Evolutionary conservation across 2,113 vertebrate species (phyloP), one percentile per base, ranked within the genome.

Genomic region (Phalacrocorax brasilianus): DNA sequence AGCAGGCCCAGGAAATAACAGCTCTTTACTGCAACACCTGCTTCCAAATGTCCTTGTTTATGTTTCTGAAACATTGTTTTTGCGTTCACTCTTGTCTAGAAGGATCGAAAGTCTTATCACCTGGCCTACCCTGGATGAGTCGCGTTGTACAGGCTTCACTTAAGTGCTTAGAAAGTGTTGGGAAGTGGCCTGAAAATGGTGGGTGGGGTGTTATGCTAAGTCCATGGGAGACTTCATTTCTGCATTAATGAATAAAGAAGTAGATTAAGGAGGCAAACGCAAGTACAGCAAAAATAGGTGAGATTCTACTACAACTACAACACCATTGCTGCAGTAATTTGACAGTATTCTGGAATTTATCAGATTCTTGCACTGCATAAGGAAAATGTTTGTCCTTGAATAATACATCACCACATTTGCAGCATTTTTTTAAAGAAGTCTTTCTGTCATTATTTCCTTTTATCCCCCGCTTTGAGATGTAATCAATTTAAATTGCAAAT

Each of bases 401-500:
- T 93, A 93, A 94, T 94, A 52, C 72, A 91, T 88, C 49, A 82
- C 11, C 66, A 53, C 17, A 45, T 85, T 73, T 52, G 17, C 56
- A 61, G 50, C 71, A 68, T 62, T 91, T 92, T 73, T 86, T 66
- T 28, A 89, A 94, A 86, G 62, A 67, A 11, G 7, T 61, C 55
- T 95, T 94, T 59, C 81, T 71, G 19, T 50, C 65, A 58, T 89
- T 68, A 83, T 80, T 88, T 92, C 59, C 47, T 90, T 88, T 80
- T 86, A 77, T 92, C 85, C 28, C 88, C 65, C 92, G 11, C 63
- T 86, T 90, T 74, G 65, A 92, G 70, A 86, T 67, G 27, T 59
- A 94, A 83, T 77, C 12, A 73, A 92, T 88, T 93, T 89, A 67
- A 93, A 90, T 88, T 84, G 33, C 72, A 94, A 90, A 86, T 62